A percentile compares a stretch with the other conserved stretches of the same genome.
Evolutionary conservation across 2,888 invertebrate genomes (phyloP).

Genomic region (Syrista parreyssii): DNA sequence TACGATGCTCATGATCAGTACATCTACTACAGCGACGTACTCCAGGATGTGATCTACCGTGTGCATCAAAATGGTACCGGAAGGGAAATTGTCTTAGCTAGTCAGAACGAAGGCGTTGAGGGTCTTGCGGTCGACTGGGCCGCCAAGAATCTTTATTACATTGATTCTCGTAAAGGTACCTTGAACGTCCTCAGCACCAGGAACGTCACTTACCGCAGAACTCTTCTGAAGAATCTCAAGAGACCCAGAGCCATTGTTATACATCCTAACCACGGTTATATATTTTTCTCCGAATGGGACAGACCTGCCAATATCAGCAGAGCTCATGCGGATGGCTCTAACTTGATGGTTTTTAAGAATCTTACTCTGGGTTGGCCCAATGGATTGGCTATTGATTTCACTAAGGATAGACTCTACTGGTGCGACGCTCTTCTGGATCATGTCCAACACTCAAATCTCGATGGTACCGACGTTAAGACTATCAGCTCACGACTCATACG

Average conservation of each 20-base stretch:
- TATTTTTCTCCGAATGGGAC: slow-evolving; percentile 97
- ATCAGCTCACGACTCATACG: slow-evolving; percentile 87
- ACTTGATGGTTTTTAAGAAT: slow-evolving; percentile 87
- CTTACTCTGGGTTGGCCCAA: slow-evolving; percentile 97
- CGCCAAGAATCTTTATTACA: slow-evolving; percentile 94
- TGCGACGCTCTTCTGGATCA: slow-evolving; percentile 96
- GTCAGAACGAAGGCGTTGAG: slow-evolving; percentile 97
- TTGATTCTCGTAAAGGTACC: slow-evolving; percentile 93
- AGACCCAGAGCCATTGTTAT: slow-evolving; percentile 96
- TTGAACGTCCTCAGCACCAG: slow-evolving; percentile 91
- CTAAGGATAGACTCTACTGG: slow-evolving; percentile 92
- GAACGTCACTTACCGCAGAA: slow-evolving; percentile 85
- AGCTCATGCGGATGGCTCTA: slow-evolving; percentile 90
- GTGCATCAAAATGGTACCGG: slow-evolving; percentile 83
- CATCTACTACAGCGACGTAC: slow-evolving; percentile 97
- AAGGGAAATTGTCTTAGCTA: slow-evolving; percentile 90
- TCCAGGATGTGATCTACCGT: slow-evolving; percentile 91
- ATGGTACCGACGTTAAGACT: slow-evolving; percentile 91
- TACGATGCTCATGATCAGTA: slow-evolving; percentile 91
- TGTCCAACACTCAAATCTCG: slow-evolving; percentile 92
- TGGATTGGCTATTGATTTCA: slow-evolving; percentile 93
- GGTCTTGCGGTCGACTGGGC: slow-evolving; percentile 97
- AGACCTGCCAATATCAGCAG: slow-evolving; percentile 96
- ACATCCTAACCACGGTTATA: slow-evolving; percentile 93
- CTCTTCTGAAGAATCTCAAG: slow-evolving; percentile 87